Conservation (phyloP, 2,797 vertebrate species). For the Artibeus jamaicensis region DNA sequence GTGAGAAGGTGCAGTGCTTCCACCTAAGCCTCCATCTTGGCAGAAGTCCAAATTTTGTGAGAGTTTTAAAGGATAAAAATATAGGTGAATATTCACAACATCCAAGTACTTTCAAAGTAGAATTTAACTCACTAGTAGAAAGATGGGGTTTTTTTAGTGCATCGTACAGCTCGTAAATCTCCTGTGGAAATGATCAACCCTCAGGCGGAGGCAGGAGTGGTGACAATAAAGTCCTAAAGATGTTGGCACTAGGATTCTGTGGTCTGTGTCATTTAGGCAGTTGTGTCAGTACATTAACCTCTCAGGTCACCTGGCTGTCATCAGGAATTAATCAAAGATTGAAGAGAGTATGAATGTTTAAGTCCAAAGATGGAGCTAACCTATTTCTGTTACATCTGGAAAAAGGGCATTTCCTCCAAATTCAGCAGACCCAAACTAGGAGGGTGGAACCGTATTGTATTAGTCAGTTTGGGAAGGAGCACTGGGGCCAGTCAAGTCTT, state of each 20-base stretch:
- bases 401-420: neutral
- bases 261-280: neutral
- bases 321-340: neutral
- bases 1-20: too few relatives aligned
- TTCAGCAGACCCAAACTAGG: neutral
- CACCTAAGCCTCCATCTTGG: too few relatives aligned
- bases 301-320: neutral
- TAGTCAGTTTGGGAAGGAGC: neutral
- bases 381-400: neutral
- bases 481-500: accelerated
- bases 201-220: neutral
- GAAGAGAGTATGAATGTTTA: neutral
- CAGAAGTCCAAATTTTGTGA: neutral
- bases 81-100: neutral
- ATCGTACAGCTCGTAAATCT: neutral
- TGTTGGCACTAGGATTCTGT: neutral
- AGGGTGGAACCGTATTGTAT: neutral
- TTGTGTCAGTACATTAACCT: neutral
- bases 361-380: neutral
- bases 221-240: neutral
- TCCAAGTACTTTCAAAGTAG: neutral
- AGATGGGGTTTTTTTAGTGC: neutral
- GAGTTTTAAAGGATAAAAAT: neutral
- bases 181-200: neutral
- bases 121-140: neutral